Evolutionary conservation across 2,888 invertebrate genomes (phyloP).

Genomic region (Synergus gifuensis): DNA sequence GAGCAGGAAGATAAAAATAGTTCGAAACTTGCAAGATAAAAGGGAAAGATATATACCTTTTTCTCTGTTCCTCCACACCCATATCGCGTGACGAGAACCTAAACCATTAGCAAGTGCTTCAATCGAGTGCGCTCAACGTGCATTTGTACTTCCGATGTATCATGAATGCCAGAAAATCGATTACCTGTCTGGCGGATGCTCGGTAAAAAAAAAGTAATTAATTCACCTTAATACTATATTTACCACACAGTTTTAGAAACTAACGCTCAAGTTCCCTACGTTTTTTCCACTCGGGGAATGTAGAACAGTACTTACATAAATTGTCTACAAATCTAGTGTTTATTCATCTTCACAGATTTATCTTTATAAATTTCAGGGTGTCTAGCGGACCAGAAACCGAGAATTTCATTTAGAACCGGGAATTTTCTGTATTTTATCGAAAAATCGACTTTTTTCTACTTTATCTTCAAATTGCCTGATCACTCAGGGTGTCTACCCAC

Average conservation of each 20-base stretch:
- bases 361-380: neutral
- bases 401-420: no score
- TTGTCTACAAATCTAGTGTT: neutral
- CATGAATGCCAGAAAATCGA: conserved; percentile 41
- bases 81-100: conserved; percentile 49
- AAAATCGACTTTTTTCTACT: no score
- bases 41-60: neutral
- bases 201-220: conserved; percentile 25
- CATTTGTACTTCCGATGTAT: conserved; percentile 45
- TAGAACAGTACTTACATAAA: neutral
- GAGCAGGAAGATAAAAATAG: neutral
- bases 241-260: neutral
- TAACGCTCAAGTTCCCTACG: neutral
- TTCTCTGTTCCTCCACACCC: neutral
- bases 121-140: conserved; percentile 47
- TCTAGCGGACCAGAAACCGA: no score
- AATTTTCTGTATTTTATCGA: no score
- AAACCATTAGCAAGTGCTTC: conserved; percentile 50
- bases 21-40: neutral
- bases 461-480: no score
- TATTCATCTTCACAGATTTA: no score
- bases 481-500: no score
- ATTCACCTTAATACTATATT: neutral
- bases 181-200: conserved; percentile 38
- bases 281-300: neutral